These are phyloP conservation scores for Muscina levida DNA, from an alignment of 2,888 invertebrate genomes.

Conservation along the genomic window DNA sequence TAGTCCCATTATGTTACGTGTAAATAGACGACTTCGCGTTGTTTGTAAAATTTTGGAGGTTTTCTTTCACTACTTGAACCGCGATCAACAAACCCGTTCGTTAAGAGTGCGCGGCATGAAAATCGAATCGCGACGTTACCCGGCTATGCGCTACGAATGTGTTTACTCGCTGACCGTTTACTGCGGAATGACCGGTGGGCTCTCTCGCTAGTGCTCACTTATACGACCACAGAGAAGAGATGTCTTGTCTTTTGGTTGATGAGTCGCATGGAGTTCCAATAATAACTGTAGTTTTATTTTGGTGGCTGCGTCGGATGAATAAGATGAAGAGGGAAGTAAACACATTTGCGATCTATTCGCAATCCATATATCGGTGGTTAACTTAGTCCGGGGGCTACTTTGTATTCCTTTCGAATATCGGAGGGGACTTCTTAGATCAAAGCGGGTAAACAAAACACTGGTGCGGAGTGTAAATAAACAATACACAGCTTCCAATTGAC, in stretches of 20 bases:
- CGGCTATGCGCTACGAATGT: constrained; percentile 7
- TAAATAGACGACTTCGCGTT: constrained; percentile 47
- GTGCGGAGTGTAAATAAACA: too few relatives aligned
- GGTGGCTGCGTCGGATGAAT: too few relatives aligned
- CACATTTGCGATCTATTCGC: too few relatives aligned
- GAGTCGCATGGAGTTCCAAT: too few relatives aligned
- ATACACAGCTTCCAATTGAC: too few relatives aligned
- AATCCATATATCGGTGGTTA: too few relatives aligned
- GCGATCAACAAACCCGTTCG: constrained; percentile 31
- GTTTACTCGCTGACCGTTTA: constrained; percentile 55
- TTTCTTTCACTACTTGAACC: constrained; percentile 39
- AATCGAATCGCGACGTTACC: constrained; percentile 12
- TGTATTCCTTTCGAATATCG: too few relatives aligned
- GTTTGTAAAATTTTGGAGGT: constrained; percentile 43
- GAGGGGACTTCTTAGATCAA: too few relatives aligned
- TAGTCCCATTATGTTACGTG: constrained; percentile 74
- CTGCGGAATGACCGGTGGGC: constrained; percentile 40
- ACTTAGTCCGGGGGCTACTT: too few relatives aligned
- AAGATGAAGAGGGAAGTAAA: too few relatives aligned
- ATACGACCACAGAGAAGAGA: constrained; percentile 34
- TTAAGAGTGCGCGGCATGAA: constrained; percentile 23
- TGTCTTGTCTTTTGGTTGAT: neutral
- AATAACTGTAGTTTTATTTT: too few relatives aligned
- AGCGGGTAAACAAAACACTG: too few relatives aligned
- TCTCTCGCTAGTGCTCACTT: constrained; percentile 53